Evolutionary conservation across 30 jellyfish, hydroid and myxozoan genomes (phyloP).

Genomic region (Aurelia aurita complex sp. Pacific): DNA sequence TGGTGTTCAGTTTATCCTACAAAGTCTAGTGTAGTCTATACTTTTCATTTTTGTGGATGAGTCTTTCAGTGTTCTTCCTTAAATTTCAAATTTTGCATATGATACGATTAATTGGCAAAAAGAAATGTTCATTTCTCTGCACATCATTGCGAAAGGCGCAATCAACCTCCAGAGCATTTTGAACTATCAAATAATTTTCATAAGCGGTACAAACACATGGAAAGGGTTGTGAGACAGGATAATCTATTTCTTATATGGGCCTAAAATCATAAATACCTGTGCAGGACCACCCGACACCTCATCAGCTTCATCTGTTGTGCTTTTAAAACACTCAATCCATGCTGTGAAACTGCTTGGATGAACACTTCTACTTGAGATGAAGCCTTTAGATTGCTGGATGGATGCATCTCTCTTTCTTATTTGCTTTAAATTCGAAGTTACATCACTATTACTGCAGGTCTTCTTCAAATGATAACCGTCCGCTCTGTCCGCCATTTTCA

Average conservation of each 20-base stretch:
- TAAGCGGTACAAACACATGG: no score
- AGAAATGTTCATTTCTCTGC: no score
- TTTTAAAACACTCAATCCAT: constrained; percentile 63
- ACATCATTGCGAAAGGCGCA: no score
- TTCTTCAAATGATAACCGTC: constrained; percentile 35
- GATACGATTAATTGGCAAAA: no score
- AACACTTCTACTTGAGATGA: constrained; percentile 48
- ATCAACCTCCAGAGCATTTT: no score
- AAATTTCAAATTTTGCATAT: no score
- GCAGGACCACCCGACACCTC: constrained; percentile 14
- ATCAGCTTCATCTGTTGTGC: constrained; percentile 1
- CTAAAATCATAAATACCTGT: constrained; percentile 14
- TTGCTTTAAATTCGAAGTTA: constrained; percentile 55
- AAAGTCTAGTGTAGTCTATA: neutral
- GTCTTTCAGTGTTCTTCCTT: no score
- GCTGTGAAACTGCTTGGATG: constrained; percentile 48
- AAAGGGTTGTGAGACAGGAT: no score
- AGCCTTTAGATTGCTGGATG: constrained; percentile 37
- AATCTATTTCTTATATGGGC: neutral
- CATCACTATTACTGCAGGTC: constrained; percentile 36
- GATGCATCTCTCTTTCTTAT: constrained; percentile 12
- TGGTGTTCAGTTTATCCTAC: no score
- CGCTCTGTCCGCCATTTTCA: constrained; percentile 42
- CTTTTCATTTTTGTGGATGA: neutral
- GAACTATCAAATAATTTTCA: no score